Base-by-base conservation (phyloP, 2,113 vertebrate species). In the Apodemus speciosus region DNA sequence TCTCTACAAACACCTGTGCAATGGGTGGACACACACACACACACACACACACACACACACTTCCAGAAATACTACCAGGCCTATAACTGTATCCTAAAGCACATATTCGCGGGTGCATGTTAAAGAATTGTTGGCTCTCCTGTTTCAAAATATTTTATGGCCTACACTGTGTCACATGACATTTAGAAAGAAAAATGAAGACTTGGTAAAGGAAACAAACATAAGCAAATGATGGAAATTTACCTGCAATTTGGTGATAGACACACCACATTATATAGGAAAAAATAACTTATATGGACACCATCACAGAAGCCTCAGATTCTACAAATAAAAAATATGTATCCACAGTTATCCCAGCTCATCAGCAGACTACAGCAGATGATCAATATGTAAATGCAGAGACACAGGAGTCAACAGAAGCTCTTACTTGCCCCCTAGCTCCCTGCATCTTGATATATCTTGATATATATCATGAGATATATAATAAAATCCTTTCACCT, bases 281-380 rank as follows among this genome's bases (percentile, higher is more conserved):
- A 56, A 71, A 71, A 51, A 11, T 6, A 53, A 15, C 46, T 6
- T 27, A 94, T 38, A 56, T 20, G 69, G 21, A 32, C 14, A 72
- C 23, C 49, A 43, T 71, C 20, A 81, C n/a, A 27, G 11, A 68
- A 64, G 81, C 13, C 23, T 21, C 16, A 30, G 76, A 68, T 77
- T 53, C 51, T 92, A 85, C 92, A 80, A 53, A 92, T 10, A 88
- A n/a, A n/a, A n/a, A n/a, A n/a, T n/a, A n/a, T n/a, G n/a, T n/a
- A n/a, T n/a, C n/a, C 81, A 1, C 49, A 43, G 51, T 4, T 69
- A 72, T 49, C 14, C 27, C 27, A 23, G 4, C 14, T 69, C 56
- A 77, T 38, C 3, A 21, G 5, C 9, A 77, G 62, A 84, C 51
- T 21, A 49, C 15, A 91, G 51, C 6, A 73, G 6, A 81, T 84